Conservation (phyloP, 2,888 invertebrate genomes). For the Scaeva pyrastri region DNA sequence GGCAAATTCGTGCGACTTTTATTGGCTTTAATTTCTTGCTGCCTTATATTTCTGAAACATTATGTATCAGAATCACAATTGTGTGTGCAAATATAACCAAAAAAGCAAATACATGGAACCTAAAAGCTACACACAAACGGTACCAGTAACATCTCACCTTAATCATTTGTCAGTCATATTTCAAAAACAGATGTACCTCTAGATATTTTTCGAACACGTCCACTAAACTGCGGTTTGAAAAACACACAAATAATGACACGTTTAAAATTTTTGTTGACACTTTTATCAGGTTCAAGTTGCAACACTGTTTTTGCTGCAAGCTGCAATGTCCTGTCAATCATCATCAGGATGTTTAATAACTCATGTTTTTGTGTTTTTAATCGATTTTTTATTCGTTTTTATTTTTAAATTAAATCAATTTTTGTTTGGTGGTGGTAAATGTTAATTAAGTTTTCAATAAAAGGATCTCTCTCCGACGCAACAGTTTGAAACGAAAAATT, state of each 20-base stretch:
- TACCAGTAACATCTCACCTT: too few relatives aligned
- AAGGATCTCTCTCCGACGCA: too few relatives aligned
- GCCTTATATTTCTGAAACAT: too few relatives aligned
- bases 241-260: constrained; percentile 7
- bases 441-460: too few relatives aligned
- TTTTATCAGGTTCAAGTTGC: background rate
- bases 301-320: background rate
- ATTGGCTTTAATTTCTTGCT: too few relatives aligned
- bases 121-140: background rate
- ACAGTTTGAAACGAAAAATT: too few relatives aligned
- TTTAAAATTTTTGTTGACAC: background rate
- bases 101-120: background rate
- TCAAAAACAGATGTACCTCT: background rate
- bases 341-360: background rate
- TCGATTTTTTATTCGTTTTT: background rate
- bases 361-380: background rate
- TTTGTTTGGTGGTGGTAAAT: too few relatives aligned
- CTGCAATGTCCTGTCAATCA: background rate
- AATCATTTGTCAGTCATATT: background rate
- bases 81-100: too few relatives aligned
- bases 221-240: background rate
- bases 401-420: background rate
- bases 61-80: too few relatives aligned
- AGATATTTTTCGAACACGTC: background rate
- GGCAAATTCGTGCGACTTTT: too few relatives aligned